A percentile compares a stretch with the other conserved stretches of the same genome.
These are phyloP conservation scores for Nannoperca australis DNA, from an alignment of 2,797 vertebrate genomes.

Conservation along the genomic window DNA sequence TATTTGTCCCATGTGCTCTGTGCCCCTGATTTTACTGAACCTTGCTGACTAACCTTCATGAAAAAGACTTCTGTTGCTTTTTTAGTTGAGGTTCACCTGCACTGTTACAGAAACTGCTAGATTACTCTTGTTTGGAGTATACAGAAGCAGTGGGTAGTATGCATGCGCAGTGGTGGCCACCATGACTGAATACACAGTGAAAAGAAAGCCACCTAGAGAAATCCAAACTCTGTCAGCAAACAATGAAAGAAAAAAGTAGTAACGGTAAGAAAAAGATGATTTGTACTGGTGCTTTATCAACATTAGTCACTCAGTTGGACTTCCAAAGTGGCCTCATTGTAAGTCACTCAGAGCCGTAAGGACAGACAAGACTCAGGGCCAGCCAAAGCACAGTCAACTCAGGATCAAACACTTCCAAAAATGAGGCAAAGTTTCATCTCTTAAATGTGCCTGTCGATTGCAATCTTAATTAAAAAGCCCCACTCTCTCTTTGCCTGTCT, in stretches of 20 bases:
- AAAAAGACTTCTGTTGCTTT: constrained; percentile 20
- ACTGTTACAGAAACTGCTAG: background rate
- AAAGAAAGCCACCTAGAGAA: background rate
- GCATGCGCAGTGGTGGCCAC: background rate
- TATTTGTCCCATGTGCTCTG: constrained; percentile 25
- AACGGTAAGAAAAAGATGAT: background rate
- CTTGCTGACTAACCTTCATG: constrained; percentile 10
- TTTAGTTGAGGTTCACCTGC: constrained; percentile 14
- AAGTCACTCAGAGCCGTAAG: constrained; percentile 24
- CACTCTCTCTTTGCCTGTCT: constrained; percentile 46
- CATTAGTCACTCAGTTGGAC: background rate
- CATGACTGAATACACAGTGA: background rate
- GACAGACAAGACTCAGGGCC: constrained; percentile 31
- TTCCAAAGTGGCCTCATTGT: constrained; percentile 2
- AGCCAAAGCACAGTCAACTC: constrained; percentile 17
- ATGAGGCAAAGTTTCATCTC: constrained; percentile 70
- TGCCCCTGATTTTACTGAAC: constrained; percentile 17
- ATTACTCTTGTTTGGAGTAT: constrained; percentile 18
- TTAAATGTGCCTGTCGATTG: constrained; percentile 70
- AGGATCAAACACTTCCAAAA: constrained; percentile 64
- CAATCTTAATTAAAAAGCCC: constrained; percentile 83
- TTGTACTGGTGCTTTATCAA: background rate
- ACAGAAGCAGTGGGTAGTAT: constrained; percentile 4
- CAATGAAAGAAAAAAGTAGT: background rate
- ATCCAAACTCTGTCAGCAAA: background rate